phyloP scores from a whole-genome alignment of 2,888 invertebrate species.

The Drosophila fulvimacula region DNA sequence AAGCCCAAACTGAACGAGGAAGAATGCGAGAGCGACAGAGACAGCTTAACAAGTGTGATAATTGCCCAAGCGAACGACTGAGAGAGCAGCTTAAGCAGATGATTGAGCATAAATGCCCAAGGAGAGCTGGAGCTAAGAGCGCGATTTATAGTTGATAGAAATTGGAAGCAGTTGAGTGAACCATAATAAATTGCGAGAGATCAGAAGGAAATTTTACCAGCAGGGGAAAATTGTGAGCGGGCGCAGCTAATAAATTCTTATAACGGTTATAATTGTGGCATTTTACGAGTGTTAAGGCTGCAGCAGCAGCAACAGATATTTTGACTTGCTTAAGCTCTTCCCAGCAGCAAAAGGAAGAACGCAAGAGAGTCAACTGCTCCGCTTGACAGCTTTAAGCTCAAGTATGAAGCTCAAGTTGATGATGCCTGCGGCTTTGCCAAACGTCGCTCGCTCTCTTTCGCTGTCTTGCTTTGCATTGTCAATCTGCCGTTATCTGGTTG shows the following conservation, averaged over 20 bases:
- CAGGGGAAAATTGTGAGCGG: slow-evolving; percentile 1
- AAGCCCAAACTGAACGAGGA: not conserved
- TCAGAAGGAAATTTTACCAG: slow-evolving; percentile 1
- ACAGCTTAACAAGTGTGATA: not conserved
- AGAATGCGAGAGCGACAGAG: not conserved
- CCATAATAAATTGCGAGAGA: not conserved
- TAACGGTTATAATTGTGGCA: not conserved
- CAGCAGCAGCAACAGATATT: not conserved
- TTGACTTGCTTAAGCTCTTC: not conserved
- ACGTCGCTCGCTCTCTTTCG: slow-evolving; percentile 14
- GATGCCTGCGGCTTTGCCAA: slow-evolving; percentile 25
- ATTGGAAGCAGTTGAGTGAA: not conserved
- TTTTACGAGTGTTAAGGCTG: not conserved
- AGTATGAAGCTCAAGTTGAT: slow-evolving; percentile 35
- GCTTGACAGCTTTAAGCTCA: slow-evolving; percentile 33
- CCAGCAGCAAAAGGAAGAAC: not conserved
- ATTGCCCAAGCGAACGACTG: not conserved
- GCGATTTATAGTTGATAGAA: not conserved
- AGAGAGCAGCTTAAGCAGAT: not conserved
- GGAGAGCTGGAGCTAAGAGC: not conserved
- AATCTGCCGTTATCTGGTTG: slow-evolving; percentile 43
- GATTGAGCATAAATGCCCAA: not conserved
- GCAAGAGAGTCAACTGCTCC: slow-evolving; percentile 33
- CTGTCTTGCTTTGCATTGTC: slow-evolving; percentile 50
- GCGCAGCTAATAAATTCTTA: not conserved